Base-by-base conservation (phyloP, 2,888 invertebrate species). In the Hecatera dysodea region DNA sequence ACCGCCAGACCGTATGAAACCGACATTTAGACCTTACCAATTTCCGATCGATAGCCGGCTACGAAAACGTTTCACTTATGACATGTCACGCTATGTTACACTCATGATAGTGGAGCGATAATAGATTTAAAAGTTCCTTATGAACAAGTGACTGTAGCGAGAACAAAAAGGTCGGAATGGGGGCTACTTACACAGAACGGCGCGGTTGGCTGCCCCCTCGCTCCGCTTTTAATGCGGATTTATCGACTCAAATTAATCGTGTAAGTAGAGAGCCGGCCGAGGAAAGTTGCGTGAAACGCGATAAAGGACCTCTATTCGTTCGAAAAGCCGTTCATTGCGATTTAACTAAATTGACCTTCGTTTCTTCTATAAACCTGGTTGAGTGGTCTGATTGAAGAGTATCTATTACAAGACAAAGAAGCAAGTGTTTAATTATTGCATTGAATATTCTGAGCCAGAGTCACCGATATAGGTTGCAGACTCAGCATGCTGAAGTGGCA, bases 171-270 rank as follows among this genome's bases (percentile, higher is more conserved):
- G 88, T 86, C 85, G 85, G 88, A 93, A 93, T 93, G 87, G 88
- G 88, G 87, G 90, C 91, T 93, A 93, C 93, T 93, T 92, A 92
- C 90, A 92, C 86, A 89, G 89, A 90, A 88, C 91, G 90, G 90
- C 91, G 93, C 93, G 94, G 93, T 94, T 87, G 92, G 90, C 90
- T 92, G 93, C 92, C 91, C 87, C 92, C 88, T 91, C 90, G 90
- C 90, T 90, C 89, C 91, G 92, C 93, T 93, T 95, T 95, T 95
- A 95, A 95, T 95, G 90, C 91, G 94, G 95, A 95, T 95, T 95
- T 95, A 95, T 95, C 91, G 95, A 93, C 94, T 95, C 94, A 95
- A 95, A 95, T 95, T 95, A 95, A 95, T 95, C 95, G 95, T 94
- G 93, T 94, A 94, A 95, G 94, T 93, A 93, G 93, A 92, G 92